Conservation (phyloP, 2,113 vertebrate species). For the Baryphthengus martii region DNA sequence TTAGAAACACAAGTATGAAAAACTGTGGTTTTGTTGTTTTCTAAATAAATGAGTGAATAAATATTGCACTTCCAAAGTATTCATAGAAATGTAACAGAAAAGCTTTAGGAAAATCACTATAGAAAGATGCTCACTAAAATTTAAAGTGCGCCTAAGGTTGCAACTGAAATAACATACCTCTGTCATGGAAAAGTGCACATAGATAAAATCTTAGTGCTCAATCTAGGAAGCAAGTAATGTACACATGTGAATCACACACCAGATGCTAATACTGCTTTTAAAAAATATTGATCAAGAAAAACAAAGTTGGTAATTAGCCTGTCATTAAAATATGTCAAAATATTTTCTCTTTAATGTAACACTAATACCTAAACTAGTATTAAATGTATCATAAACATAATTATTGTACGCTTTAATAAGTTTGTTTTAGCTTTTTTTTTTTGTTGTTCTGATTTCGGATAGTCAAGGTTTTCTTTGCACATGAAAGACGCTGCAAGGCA, state of each 20-base stretch:
- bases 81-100: not conserved
- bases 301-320: not conserved
- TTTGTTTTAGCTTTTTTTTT: not conserved
- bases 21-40: not conserved
- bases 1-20: not conserved
- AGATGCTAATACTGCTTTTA: not conserved
- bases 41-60: not conserved
- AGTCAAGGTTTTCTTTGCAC: not conserved
- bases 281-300: not conserved
- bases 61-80: not conserved
- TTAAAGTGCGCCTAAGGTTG: not conserved
- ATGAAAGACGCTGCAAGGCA: not conserved
- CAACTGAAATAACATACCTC: not conserved
- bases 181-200: not conserved
- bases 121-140: not conserved
- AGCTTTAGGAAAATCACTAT: not conserved
- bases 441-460: not conserved
- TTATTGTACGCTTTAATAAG: not conserved
- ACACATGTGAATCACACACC: not conserved
- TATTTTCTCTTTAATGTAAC: not conserved
- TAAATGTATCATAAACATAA: not conserved
- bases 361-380: not conserved
- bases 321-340: not conserved
- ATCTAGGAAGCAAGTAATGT: not conserved
- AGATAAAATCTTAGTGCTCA: not conserved